A percentile compares a stretch with the other conserved stretches of the same genome.
Evolutionary conservation across 2,888 invertebrate species (phyloP).

Genomic region (Mechanitis messenoides): DNA sequence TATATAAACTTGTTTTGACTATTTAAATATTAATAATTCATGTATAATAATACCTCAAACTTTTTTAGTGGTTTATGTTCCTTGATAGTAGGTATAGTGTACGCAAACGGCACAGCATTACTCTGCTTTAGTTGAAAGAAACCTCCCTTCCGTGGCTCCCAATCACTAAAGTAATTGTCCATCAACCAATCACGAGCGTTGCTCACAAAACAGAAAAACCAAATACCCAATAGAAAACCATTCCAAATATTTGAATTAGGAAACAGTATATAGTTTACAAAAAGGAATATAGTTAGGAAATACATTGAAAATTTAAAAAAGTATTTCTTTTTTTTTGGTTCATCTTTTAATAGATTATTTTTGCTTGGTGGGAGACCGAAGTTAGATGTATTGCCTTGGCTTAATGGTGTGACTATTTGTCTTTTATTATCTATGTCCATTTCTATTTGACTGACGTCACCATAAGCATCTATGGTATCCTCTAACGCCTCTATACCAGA

Average conservation of each 20-base stretch:
- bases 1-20: too few relatives aligned
- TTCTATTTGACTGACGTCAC: constrained; percentile 43
- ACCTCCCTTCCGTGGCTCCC: constrained; percentile 42
- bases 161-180: constrained; percentile 60
- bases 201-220: constrained; percentile 55
- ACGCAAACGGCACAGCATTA: constrained; percentile 42
- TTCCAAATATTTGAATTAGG: constrained; percentile 62
- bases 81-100: constrained; percentile 79
- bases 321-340: constrained; percentile 37
- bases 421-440: constrained; percentile 32
- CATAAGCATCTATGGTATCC: constrained; percentile 59
- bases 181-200: constrained; percentile 58
- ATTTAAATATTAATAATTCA: too few relatives aligned
- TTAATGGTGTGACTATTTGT: constrained; percentile 33
- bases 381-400: constrained; percentile 35
- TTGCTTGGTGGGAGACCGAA: constrained; percentile 56
- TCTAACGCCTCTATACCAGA: constrained; percentile 73
- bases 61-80: constrained; percentile 78
- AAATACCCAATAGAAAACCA: constrained; percentile 67
- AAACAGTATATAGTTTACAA: constrained; percentile 54
- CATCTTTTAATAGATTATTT: constrained; percentile 38
- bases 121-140: constrained; percentile 48
- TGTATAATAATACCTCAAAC: constrained; percentile 66
- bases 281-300: constrained; percentile 54
- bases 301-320: constrained; percentile 60